Percentiles rank a stretch among this genome's conserved stretches.
These are phyloP conservation scores for Dissostichus mawsoni DNA, from an alignment of 2,113 vertebrate genomes.

Conservation along the genomic window DNA sequence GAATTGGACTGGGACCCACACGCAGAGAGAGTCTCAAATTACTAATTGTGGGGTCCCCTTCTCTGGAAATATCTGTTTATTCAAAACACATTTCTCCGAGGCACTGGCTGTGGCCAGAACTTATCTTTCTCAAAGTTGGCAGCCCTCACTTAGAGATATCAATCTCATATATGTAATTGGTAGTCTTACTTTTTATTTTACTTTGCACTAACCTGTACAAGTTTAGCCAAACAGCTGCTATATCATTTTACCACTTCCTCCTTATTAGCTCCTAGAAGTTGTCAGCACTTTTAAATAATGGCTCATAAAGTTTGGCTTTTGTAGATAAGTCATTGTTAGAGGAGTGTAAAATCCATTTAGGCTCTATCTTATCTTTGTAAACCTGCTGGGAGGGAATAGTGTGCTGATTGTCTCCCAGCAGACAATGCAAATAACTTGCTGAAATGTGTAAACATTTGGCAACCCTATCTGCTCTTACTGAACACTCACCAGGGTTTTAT, in stretches of 20 bases:
- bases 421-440: conserved; percentile 80
- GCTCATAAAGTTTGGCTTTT: conserved; percentile 57
- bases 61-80: conserved; percentile 83
- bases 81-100: conserved; percentile 78
- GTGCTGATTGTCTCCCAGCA: conserved; percentile 78
- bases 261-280: conserved; percentile 18
- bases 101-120: conserved; percentile 36
- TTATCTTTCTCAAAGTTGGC: conserved; percentile 54
- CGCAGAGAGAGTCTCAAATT: conserved; percentile 79
- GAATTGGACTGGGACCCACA: conserved; percentile 83
- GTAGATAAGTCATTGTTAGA: conserved; percentile 56
- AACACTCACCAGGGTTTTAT: conserved; percentile 47
- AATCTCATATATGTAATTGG: conserved; percentile 2
- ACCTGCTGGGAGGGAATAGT: conserved; percentile 73
- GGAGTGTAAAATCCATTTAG: conserved; percentile 72
- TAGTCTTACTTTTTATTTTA: conserved; percentile 18
- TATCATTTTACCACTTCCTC: conserved; percentile 15
- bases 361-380: conserved; percentile 77
- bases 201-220: conserved; percentile 38
- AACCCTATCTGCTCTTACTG: conserved; percentile 48
- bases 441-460: conserved; percentile 80
- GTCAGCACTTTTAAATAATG: conserved; percentile 23
- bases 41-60: conserved; percentile 85
- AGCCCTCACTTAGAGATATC: conserved; percentile 19
- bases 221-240: conserved; percentile 10